Percentiles rank a stretch among this genome's conserved stretches.
These are phyloP conservation scores for Pseudochaenichthys georgianus DNA, from an alignment of 2,797 vertebrate genomes.

Conservation along the genomic window DNA sequence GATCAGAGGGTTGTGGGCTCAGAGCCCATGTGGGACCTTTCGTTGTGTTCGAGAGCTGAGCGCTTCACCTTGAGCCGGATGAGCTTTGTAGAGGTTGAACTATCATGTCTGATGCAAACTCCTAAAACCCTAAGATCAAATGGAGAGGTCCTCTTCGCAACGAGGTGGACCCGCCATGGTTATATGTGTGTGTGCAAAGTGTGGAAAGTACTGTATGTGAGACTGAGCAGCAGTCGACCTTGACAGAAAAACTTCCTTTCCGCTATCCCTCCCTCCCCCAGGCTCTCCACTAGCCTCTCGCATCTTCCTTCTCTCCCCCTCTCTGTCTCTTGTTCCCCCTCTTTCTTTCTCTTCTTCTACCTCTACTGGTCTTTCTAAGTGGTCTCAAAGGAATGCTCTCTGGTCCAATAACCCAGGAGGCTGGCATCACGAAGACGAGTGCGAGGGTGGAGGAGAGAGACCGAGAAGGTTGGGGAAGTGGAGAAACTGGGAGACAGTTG, in stretches of 20 bases:
- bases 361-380: conserved; percentile 83
- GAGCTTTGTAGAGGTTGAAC: conserved; percentile 66
- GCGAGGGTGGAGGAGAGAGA: conserved; percentile 56
- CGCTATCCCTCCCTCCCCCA: conserved; percentile 64
- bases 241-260: conserved; percentile 82
- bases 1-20: conserved; percentile 70
- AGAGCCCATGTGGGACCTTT: conserved; percentile 62
- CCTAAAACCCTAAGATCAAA: conserved; percentile 58
- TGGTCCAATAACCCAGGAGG: conserved; percentile 84
- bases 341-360: conserved; percentile 73
- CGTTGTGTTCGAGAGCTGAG: conserved; percentile 59
- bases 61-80: conserved; percentile 73
- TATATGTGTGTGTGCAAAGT: conserved; percentile 42
- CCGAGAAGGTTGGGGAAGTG: conserved; percentile 45
- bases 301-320: conserved; percentile 44
- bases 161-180: conserved; percentile 39
- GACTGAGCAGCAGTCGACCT: conserved; percentile 81
- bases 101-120: conserved; percentile 61
- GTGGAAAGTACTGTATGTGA: conserved; percentile 71
- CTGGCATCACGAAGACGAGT: conserved; percentile 74
- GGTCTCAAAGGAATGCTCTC: conserved; percentile 85
- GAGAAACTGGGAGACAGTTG: conserved; percentile 59
- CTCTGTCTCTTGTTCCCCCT: conserved; percentile 61
- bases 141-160: conserved; percentile 33
- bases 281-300: conserved; percentile 61